Conservation (phyloP, 2,797 vertebrate species). For the Octomys mimax region DNA sequence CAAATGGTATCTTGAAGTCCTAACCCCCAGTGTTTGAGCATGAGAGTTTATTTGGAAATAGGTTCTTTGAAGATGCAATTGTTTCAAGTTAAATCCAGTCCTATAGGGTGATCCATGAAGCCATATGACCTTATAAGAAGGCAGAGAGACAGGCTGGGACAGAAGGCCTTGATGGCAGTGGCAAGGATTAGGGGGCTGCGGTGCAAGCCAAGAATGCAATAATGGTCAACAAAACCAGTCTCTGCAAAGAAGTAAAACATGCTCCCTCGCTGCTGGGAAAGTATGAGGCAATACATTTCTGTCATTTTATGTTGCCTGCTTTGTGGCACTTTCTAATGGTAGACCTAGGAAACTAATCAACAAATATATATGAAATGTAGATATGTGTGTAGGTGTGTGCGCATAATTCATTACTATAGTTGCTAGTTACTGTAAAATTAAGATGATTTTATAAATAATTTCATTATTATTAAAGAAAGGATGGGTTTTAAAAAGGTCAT, state of each 20-base stretch:
- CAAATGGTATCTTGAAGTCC: neutral
- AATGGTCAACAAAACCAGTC: fast-evolving
- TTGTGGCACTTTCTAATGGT: neutral
- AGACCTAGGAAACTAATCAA: neutral
- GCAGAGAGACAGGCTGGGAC: neutral
- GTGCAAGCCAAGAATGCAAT: fast-evolving
- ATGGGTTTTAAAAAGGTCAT: neutral
- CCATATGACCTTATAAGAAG: neutral
- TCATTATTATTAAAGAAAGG: neutral
- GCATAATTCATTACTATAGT: neutral
- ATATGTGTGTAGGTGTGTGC: neutral
- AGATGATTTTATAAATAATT: neutral
- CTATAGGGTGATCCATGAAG: too few relatives aligned
- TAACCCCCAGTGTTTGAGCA: neutral
- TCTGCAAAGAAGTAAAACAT: neutral
- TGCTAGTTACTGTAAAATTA: neutral
- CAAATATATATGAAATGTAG: neutral
- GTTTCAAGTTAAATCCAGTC: neutral
- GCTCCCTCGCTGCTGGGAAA: too few relatives aligned
- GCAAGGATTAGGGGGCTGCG: fast-evolving
- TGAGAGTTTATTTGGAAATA: neutral
- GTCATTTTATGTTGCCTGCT: neutral
- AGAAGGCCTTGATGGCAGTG: fast-evolving
- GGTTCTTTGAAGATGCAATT: neutral
- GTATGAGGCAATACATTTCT: neutral